Conservation (phyloP, 64 coral and sea anemone species). For the Pachyseris speciosa region DNA sequence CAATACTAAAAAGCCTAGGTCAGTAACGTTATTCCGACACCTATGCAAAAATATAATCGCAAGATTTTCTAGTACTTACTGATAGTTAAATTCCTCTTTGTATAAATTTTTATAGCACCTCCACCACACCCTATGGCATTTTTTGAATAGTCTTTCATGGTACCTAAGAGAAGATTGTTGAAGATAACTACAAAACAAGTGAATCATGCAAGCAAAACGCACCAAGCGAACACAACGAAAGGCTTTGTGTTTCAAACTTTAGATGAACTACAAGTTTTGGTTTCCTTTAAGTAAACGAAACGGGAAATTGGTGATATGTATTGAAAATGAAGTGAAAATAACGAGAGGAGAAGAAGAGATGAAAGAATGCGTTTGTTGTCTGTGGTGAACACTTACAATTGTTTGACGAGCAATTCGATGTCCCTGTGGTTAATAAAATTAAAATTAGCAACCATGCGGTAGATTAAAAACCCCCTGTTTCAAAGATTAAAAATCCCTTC, state of each 20-base stretch:
- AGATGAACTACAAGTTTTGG: too few relatives aligned
- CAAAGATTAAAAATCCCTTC: background rate
- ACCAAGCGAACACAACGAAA: background rate
- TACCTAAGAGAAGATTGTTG: constrained; percentile 2
- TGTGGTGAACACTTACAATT: constrained; percentile 33
- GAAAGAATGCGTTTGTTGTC: background rate
- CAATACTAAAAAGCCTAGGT: too few relatives aligned
- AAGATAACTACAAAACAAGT: background rate
- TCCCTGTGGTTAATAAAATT: constrained; percentile 47
- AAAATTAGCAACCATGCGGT: background rate
- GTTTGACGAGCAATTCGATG: constrained; percentile 39
- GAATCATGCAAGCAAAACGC: background rate
- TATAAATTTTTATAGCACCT: constrained; percentile 38
- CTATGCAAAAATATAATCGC: too few relatives aligned
- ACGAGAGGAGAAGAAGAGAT: background rate
- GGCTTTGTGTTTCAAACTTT: too few relatives aligned
- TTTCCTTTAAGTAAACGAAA: too few relatives aligned
- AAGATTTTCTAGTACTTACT: constrained; percentile 19
- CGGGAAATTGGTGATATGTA: too few relatives aligned
- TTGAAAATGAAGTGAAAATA: too few relatives aligned
- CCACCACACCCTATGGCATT: constrained; percentile 5
- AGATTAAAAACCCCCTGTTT: background rate
- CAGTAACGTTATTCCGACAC: too few relatives aligned
- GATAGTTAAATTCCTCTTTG: constrained; percentile 58
- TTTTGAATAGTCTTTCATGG: background rate